phyloP scores from a whole-genome alignment of 2,797 vertebrate genomes.

The Myotis myotis region DNA sequence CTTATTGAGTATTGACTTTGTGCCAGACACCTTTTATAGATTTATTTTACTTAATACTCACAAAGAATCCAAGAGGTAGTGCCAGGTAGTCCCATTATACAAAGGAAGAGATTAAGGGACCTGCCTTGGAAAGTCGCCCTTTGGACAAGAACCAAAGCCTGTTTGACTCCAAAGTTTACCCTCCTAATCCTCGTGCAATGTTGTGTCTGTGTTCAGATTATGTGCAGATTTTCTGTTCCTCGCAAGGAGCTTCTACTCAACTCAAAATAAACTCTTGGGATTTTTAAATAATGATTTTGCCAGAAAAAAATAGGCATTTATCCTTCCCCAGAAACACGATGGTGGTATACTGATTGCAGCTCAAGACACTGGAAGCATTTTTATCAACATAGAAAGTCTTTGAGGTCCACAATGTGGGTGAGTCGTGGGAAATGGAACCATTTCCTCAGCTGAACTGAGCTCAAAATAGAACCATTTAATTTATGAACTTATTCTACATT shows the following conservation, averaged over 20 bases:
- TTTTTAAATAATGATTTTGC: constrained; percentile 18
- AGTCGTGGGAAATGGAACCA: constrained; percentile 65
- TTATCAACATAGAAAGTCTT: constrained; percentile 60
- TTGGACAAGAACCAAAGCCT: not conserved
- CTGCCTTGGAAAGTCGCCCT: not conserved
- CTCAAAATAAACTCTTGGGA: not conserved
- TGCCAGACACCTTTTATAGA: not conserved
- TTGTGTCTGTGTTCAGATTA: not conserved
- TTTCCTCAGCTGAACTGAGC: constrained; percentile 69
- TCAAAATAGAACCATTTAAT: constrained; percentile 75
- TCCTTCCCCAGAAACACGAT: not conserved
- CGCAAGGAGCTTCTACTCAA: not conserved
- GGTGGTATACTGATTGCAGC: not conserved
- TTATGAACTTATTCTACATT: constrained; percentile 58
- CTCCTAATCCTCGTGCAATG: not conserved
- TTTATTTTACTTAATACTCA: constrained; percentile 12
- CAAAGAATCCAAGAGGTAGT: not conserved
- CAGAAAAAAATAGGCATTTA: not conserved
- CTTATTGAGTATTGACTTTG: not conserved
- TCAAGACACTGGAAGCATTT: constrained; percentile 67
- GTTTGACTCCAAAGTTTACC: not conserved
- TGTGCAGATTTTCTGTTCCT: not conserved
- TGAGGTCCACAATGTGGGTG: constrained; percentile 56
- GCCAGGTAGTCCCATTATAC: not conserved
- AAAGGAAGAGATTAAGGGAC: not conserved